phyloP scores from a whole-genome alignment of 2,888 invertebrate genomes.

The Parnassius smintheus region DNA sequence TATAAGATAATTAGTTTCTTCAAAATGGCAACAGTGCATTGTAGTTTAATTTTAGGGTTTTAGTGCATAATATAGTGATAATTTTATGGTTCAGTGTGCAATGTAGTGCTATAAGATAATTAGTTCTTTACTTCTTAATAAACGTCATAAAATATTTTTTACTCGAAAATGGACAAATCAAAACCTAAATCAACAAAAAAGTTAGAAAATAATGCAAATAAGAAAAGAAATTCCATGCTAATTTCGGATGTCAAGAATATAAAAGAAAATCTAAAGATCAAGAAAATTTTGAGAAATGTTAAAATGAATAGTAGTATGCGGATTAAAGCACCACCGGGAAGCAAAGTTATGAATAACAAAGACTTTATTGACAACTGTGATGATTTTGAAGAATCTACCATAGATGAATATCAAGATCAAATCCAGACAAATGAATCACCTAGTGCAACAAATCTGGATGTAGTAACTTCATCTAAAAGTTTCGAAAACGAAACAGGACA shows the following conservation, averaged over 20 bases:
- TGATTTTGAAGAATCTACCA: slow-evolving; percentile 41
- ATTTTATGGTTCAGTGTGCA: too few species aligned
- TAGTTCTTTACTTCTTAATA: not conserved
- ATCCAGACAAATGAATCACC: slow-evolving; percentile 34
- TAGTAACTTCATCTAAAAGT: slow-evolving; percentile 35
- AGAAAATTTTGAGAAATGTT: slow-evolving; percentile 66
- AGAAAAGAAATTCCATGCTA: slow-evolving; percentile 50
- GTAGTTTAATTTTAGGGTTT: too few species aligned
- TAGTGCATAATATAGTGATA: too few species aligned
- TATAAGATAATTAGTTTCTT: too few species aligned
- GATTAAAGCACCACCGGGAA: slow-evolving; percentile 61
- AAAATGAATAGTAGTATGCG: slow-evolving; percentile 73
- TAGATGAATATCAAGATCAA: slow-evolving; percentile 19
- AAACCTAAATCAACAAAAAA: slow-evolving; percentile 37
- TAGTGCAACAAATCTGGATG: slow-evolving; percentile 55
- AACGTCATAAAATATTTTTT: slow-evolving; percentile 12
- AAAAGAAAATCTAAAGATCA: slow-evolving; percentile 69
- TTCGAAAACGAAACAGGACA: slow-evolving; percentile 26
- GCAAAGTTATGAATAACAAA: slow-evolving; percentile 63
- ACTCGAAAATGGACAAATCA: slow-evolving; percentile 56
- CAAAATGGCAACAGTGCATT: too few species aligned
- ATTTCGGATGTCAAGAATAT: slow-evolving; percentile 61
- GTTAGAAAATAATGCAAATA: slow-evolving; percentile 37
- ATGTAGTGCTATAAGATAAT: too few species aligned
- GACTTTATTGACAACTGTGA: slow-evolving; percentile 61